Conservation (phyloP, 2,888 invertebrate genomes). For the Embidobia sp. region DNA sequence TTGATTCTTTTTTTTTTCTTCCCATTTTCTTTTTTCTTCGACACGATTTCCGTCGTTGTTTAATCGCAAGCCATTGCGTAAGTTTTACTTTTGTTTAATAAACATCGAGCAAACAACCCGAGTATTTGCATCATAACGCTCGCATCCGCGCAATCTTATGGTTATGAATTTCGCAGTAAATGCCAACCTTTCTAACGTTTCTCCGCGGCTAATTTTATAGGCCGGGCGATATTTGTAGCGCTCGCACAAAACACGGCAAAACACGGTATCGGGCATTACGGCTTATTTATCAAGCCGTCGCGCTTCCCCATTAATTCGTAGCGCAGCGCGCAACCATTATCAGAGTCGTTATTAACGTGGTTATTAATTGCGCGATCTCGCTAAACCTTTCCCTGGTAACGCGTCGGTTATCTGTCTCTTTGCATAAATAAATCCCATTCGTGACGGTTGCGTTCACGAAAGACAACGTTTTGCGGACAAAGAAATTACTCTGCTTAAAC, state of each 20-base stretch:
- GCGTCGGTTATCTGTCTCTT: slow-evolving; percentile 24
- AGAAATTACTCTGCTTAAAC: too few species aligned
- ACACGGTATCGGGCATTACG: slow-evolving; percentile 36
- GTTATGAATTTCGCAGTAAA: slow-evolving; percentile 56
- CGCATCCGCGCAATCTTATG: slow-evolving; percentile 46
- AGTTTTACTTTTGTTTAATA: too few species aligned
- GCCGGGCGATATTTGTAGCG: slow-evolving; percentile 17
- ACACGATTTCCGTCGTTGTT: too few species aligned
- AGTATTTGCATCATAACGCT: slow-evolving; percentile 48
- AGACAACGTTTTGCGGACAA: neutral
- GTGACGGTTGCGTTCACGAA: neutral
- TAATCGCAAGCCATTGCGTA: too few species aligned
- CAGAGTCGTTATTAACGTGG: slow-evolving; percentile 54
- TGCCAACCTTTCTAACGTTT: slow-evolving; percentile 50
- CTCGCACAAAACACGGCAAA: too few species aligned
- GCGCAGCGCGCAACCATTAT: slow-evolving; percentile 29
- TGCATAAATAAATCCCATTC: slow-evolving; percentile 8
- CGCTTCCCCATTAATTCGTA: slow-evolving; percentile 47
- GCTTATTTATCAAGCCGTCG: slow-evolving; percentile 49
- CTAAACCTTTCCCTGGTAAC: slow-evolving; percentile 30
- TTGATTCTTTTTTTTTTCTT: too few species aligned
- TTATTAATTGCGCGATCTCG: slow-evolving; percentile 46
- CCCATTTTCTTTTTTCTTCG: too few species aligned
- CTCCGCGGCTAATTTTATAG: slow-evolving; percentile 25
- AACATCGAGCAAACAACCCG: too few species aligned